Evolutionary conservation across 2,113 vertebrate species (phyloP), one percentile per base, ranked within the genome.

Genomic region (Heterochromis multidens): DNA sequence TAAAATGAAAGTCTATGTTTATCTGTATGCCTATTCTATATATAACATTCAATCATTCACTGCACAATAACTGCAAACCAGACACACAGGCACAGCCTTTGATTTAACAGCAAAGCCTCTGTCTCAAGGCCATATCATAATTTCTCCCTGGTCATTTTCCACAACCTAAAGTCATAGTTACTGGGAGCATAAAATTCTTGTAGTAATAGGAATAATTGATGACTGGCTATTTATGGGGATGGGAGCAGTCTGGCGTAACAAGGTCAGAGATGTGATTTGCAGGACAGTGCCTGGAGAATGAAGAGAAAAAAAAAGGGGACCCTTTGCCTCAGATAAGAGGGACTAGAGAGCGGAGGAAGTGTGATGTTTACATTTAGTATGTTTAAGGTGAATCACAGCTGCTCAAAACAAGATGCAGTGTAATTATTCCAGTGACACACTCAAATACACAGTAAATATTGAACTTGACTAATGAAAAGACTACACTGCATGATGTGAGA

Each of bases 221-320:
- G 82, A 46, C 70, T 31, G 23, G 57, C 58, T 89, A 85, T 88
- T 89, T 87, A 89, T 85, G 63, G 49, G 52, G 80, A 86, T 76
- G 84, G 40, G 37, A 74, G 59, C 61, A 40, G 59, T 56, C 37
- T 58, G 78, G 72, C 1, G 2, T 77, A 56, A 87, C 92, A 94
- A 94, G 92, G 92, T 89, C 92, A 90, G 61, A 29, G 43, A 78
- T 63, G 84, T 86, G 85, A 89, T 88, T 84, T 88, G 65, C 56
- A 70, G 43, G 29, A 70, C 56, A 35, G 60, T 31, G 52, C 27
- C 40, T 2, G 52, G 31, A 56, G 17, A 67, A 29, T 31, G 31
- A 78, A 25, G 2, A 76, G 10, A 4, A 3, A 16, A 65, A 33
- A 31, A 74, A n/a, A 35, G 1, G 49, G 6, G 33, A 13, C 14